These are phyloP conservation scores for Glaucopsyche alexis DNA, from an alignment of 2,888 invertebrate genomes.

Conservation along the genomic window DNA sequence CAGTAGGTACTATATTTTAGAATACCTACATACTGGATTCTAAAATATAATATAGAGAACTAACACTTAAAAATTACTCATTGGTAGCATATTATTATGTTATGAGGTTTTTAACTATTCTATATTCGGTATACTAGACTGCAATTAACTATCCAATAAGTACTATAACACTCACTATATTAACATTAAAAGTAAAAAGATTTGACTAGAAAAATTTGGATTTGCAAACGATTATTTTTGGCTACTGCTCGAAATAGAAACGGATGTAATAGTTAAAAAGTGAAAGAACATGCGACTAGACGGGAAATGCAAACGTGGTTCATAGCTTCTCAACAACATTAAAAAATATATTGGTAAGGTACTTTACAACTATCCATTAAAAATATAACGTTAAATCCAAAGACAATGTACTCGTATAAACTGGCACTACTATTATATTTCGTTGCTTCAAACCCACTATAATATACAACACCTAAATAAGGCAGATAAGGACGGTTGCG, in stretches of 20 bases:
- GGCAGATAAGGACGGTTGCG: conserved; percentile 71
- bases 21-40: conserved; percentile 33
- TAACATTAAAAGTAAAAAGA: conserved; percentile 49
- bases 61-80: conserved; percentile 51
- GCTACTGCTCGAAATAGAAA: conserved; percentile 51
- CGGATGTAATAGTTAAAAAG: conserved; percentile 41
- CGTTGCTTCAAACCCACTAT: conserved; percentile 66
- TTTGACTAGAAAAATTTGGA: conserved; percentile 78
- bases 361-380: conserved; percentile 33
- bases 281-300: conserved; percentile 56
- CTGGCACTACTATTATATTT: conserved; percentile 68
- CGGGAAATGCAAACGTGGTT: conserved; percentile 54
- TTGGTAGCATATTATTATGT: conserved; percentile 59
- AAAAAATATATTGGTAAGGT: conserved; percentile 31
- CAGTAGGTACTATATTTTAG: conserved; percentile 31
- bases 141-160: conserved; percentile 34
- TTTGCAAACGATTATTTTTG: conserved; percentile 60
- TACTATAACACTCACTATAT: conserved; percentile 46
- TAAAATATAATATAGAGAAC: conserved; percentile 14
- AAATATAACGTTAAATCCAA: conserved; percentile 34
- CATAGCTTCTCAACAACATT: conserved; percentile 35
- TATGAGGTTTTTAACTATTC: conserved; percentile 48
- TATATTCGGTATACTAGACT: conserved; percentile 33
- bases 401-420: conserved; percentile 44
- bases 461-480: conserved; percentile 50